These are phyloP conservation scores for Hirtodrosophila alboralis DNA, from an alignment of 2,888 invertebrate species.

Conservation along the genomic window DNA sequence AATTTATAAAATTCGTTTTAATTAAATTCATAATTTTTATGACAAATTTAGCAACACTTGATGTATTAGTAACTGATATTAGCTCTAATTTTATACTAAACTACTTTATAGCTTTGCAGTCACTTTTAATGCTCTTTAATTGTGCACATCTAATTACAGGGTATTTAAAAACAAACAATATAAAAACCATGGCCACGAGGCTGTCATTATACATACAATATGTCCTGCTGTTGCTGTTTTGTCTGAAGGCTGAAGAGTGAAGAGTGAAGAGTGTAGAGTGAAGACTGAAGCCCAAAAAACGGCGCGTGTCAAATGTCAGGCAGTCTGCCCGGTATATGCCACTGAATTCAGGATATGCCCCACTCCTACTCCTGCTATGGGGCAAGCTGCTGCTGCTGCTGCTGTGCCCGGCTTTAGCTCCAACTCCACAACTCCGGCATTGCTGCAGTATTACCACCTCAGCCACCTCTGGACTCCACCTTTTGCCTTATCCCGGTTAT, in stretches of 20 bases:
- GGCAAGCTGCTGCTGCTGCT: background rate
- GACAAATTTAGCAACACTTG: too few relatives aligned
- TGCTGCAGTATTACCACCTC: too few relatives aligned
- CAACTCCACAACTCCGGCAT: background rate
- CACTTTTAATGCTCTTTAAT: too few relatives aligned
- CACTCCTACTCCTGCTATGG: background rate
- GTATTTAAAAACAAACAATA: constrained; percentile 30
- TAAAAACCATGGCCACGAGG: constrained; percentile 33
- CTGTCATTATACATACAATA: constrained; percentile 42
- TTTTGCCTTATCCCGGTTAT: constrained; percentile 50
- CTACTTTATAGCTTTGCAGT: too few relatives aligned
- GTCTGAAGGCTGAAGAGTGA: constrained; percentile 37
- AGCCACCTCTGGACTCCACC: constrained; percentile 2
- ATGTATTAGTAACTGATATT: too few relatives aligned
- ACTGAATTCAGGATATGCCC: too few relatives aligned
- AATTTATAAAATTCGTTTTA: too few relatives aligned
- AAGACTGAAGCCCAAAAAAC: constrained; percentile 62
- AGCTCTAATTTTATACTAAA: too few relatives aligned
- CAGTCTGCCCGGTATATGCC: constrained; percentile 37
- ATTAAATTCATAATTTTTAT: too few relatives aligned
- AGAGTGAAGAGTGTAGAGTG: constrained; percentile 46
- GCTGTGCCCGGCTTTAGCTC: background rate
- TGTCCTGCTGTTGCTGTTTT: constrained; percentile 44
- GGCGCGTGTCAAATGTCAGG: constrained; percentile 79
- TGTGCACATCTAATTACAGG: constrained; percentile 7